Percentiles rank a stretch among this genome's conserved stretches.
Evolutionary conservation across 2,888 invertebrate genomes (phyloP).

Genomic region (Platerodrilus igneus): DNA sequence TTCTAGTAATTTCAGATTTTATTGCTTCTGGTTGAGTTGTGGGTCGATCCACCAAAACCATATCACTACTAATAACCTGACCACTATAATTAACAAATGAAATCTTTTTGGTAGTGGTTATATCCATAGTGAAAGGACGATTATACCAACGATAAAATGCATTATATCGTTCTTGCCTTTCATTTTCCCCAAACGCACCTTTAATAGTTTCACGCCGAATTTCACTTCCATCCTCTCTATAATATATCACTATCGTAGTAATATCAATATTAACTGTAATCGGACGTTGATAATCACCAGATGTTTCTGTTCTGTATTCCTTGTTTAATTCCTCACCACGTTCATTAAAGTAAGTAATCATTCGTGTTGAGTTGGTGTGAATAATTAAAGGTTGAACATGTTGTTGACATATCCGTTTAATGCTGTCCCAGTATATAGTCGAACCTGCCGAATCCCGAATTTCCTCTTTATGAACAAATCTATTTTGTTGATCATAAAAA

Average conservation of each 20-base stretch:
- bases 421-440: conserved; percentile 6
- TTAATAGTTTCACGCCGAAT: conserved; percentile 8
- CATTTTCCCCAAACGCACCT: conserved; percentile 8
- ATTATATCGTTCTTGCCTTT: not conserved
- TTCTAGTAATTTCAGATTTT: conserved; percentile 6
- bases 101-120: conserved; percentile 11
- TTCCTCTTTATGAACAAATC: conserved; percentile 7
- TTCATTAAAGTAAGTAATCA: conserved; percentile 11
- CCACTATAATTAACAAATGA: conserved; percentile 10
- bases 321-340: conserved; percentile 7
- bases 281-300: conserved; percentile 5
- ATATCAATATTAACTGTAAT: conserved; percentile 8
- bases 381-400: conserved; percentile 7
- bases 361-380: conserved; percentile 12
- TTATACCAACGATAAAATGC: conserved; percentile 4
- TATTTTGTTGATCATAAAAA: conserved; percentile 4
- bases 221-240: conserved; percentile 3
- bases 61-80: conserved; percentile 7
- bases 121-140: conserved; percentile 11
- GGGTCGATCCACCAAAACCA: not conserved
- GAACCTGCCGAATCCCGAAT: conserved; percentile 11
- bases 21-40: not conserved
- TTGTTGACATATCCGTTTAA: conserved; percentile 7
- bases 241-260: conserved; percentile 10
- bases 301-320: conserved; percentile 4